phyloP scores from a whole-genome alignment of 2,888 invertebrate genomes.

The Drosophila niveifrons region DNA sequence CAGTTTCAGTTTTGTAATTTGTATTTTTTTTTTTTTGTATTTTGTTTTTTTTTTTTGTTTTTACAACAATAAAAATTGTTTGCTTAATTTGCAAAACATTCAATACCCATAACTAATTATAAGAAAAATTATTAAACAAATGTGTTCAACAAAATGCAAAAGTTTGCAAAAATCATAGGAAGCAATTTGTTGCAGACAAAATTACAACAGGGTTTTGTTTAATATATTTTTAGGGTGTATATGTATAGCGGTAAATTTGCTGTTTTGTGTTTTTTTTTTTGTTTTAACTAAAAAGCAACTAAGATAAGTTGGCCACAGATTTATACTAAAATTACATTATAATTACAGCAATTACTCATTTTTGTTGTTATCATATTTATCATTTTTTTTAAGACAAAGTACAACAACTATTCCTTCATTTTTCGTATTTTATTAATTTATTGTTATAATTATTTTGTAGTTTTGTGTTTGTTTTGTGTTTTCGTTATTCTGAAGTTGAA shows the following conservation, averaged over 20 bases:
- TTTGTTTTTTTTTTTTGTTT: conserved; percentile 52
- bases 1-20: conserved; percentile 80
- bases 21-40: conserved; percentile 48
- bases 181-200: conserved; percentile 71
- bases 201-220: conserved; percentile 52
- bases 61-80: conserved; percentile 69
- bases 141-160: conserved; percentile 72
- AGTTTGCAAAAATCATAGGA: conserved; percentile 79
- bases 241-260: conserved; percentile 19
- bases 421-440: conserved; percentile 34
- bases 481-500: conserved; percentile 61
- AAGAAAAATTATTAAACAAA: conserved; percentile 69
- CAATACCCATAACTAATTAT: conserved; percentile 65
- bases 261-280: conserved; percentile 22
- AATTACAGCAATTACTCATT: conserved; percentile 69
- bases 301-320: conserved; percentile 62
- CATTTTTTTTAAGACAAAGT: conserved; percentile 77
- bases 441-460: conserved; percentile 38
- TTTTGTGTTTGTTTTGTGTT: conserved; percentile 44
- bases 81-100: conserved; percentile 64
- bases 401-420: conserved; percentile 72
- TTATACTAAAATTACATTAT: conserved; percentile 73
- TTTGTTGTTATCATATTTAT: conserved; percentile 56
- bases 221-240: conserved; percentile 44
- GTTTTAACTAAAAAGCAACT: conserved; percentile 78